These are phyloP conservation scores for Prunella himalayana DNA, from an alignment of 2,113 vertebrate species.

Conservation along the genomic window DNA sequence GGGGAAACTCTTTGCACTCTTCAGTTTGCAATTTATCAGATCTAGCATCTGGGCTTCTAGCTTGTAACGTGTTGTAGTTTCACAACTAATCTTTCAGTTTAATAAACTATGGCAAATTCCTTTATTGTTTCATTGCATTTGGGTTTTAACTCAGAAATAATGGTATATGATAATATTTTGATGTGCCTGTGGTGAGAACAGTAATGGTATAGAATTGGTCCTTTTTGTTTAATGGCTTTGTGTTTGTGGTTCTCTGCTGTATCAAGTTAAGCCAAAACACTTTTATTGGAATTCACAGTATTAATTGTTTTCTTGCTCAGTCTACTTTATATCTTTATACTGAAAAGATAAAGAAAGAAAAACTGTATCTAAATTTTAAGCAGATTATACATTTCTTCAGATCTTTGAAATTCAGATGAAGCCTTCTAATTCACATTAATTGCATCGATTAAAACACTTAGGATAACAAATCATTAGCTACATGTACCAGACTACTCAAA, in stretches of 20 bases:
- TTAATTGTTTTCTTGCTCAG: neutral
- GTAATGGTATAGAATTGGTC: neutral
- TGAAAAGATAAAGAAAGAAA: neutral
- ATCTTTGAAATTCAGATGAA: constrained; percentile 8
- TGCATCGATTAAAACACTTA: constrained; percentile 47
- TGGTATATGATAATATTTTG: neutral
- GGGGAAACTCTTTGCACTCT: neutral
- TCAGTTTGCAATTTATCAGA: neutral
- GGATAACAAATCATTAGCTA: constrained; percentile 44
- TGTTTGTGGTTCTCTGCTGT: neutral
- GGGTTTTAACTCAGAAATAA: neutral
- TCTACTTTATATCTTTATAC: neutral
- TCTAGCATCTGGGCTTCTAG: neutral
- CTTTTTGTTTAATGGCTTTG: neutral
- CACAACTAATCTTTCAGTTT: neutral
- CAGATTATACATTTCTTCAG: constrained; percentile 19
- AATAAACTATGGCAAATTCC: neutral
- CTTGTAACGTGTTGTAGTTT: neutral
- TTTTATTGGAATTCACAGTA: neutral
- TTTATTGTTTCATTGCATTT: neutral
- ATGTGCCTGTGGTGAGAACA: neutral
- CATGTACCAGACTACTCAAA: constrained; percentile 23
- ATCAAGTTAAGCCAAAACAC: neutral
- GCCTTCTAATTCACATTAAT: constrained; percentile 40
- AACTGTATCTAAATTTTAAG: neutral